phyloP scores from a whole-genome alignment of 2,888 invertebrate species.

The Hydraecia micacea region DNA sequence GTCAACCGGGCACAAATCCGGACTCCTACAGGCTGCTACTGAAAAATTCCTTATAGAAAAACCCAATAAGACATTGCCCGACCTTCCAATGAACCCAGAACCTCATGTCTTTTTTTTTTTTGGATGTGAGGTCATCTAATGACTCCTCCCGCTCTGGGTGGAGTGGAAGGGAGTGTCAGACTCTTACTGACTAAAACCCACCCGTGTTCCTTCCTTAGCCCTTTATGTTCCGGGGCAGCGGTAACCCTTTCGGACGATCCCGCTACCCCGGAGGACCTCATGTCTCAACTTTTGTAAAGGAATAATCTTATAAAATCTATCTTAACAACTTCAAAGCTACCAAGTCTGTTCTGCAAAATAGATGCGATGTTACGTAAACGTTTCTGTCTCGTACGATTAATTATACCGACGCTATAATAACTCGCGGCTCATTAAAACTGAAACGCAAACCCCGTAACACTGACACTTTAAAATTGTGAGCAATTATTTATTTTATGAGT shows the following conservation, averaged over 20 bases:
- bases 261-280: too few relatives aligned
- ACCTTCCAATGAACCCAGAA: background rate
- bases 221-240: too few relatives aligned
- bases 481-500: slow-evolving; percentile 67
- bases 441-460: slow-evolving; percentile 65
- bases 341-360: slow-evolving; percentile 45
- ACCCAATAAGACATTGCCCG: background rate
- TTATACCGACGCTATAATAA: slow-evolving; percentile 60
- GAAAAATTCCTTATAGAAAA: background rate
- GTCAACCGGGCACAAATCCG: rapidly evolving
- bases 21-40: background rate
- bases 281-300: background rate
- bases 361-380: slow-evolving; percentile 59
- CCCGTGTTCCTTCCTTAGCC: too few relatives aligned
- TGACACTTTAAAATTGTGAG: slow-evolving; percentile 68
- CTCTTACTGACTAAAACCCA: too few relatives aligned
- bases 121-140: too few relatives aligned
- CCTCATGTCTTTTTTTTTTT: too few relatives aligned
- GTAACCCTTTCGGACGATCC: too few relatives aligned
- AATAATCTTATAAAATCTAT: slow-evolving; percentile 1
- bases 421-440: slow-evolving; percentile 69
- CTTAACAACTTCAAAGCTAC: slow-evolving; percentile 15
- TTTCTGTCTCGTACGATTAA: slow-evolving; percentile 63
- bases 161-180: too few relatives aligned
- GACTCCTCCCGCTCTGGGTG: too few relatives aligned